Percentiles rank a stretch among this genome's conserved stretches.
Evolutionary conservation across 1,140 invertebrate genomes (phyloP).

Genomic region (Mycetomoellerius zeteki): DNA sequence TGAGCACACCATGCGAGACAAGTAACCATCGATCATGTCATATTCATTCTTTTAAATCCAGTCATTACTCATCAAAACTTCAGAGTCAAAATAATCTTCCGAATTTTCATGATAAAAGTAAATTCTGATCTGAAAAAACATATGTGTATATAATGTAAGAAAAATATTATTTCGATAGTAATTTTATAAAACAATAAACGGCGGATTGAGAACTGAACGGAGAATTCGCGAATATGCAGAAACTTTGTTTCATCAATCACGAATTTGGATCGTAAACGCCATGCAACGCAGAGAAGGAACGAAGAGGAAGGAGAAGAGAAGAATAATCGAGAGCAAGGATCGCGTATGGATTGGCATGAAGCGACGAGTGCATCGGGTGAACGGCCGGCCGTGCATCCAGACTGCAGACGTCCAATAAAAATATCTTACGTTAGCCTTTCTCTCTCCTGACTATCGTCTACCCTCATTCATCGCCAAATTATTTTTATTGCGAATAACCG

Average conservation of each 20-base stretch:
- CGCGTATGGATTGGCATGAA: constrained; percentile 68
- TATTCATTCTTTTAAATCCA: neutral
- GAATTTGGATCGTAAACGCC: constrained; percentile 14
- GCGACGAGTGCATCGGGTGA: constrained; percentile 79
- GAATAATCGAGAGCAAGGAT: constrained; percentile 68
- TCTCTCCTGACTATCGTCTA: constrained; percentile 66
- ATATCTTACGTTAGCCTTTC: constrained; percentile 77
- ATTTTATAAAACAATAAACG: neutral
- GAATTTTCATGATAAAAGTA: neutral
- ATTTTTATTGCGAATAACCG: constrained; percentile 78
- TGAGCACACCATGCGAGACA: neutral
- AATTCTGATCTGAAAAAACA: neutral
- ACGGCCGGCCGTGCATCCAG: constrained; percentile 82
- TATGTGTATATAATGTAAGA: neutral
- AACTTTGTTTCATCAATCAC: neutral
- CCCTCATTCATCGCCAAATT: constrained; percentile 78
- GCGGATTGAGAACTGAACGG: neutral
- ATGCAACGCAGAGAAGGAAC: neutral
- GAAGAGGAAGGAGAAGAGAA: constrained; percentile 45
- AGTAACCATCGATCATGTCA: neutral
- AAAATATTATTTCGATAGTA: constrained; percentile 3
- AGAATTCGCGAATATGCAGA: neutral
- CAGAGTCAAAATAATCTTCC: neutral
- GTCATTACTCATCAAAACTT: no score
- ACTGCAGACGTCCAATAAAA: constrained; percentile 84